Percentiles rank a stretch among this genome's conserved stretches.
These are phyloP conservation scores for Glaucopsyche alexis DNA, from an alignment of 2,888 invertebrate genomes.

Conservation along the genomic window DNA sequence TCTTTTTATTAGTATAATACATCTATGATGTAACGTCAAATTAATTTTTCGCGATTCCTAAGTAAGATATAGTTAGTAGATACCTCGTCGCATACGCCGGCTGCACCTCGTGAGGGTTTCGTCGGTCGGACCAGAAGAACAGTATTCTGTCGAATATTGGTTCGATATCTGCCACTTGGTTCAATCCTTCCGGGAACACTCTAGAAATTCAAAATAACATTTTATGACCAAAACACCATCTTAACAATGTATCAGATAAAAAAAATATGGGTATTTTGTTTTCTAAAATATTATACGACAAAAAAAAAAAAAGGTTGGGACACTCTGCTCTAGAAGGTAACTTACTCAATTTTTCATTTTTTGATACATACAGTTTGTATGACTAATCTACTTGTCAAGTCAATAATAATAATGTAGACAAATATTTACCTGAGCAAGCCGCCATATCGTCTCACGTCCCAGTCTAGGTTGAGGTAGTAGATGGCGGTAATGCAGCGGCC, in stretches of 20 bases:
- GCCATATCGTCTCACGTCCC: slow-evolving; percentile 91
- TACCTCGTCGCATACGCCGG: slow-evolving; percentile 90
- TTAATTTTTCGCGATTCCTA: too few relatives aligned
- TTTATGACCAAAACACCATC: not conserved
- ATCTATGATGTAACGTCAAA: too few relatives aligned
- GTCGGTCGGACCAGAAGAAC: slow-evolving; percentile 98
- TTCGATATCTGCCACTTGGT: slow-evolving; percentile 93
- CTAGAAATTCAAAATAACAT: slow-evolving; percentile 52
- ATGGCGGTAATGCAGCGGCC: slow-evolving; percentile 98
- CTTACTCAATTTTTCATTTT: too few relatives aligned
- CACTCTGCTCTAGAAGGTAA: too few relatives aligned
- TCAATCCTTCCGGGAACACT: slow-evolving; percentile 93
- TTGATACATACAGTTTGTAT: too few relatives aligned
- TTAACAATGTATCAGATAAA: not conserved
- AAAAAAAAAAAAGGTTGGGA: too few relatives aligned
- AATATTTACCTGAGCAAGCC: slow-evolving; percentile 86
- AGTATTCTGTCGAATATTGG: slow-evolving; percentile 95
- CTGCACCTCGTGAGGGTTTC: slow-evolving; percentile 98
- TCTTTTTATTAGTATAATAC: too few relatives aligned
- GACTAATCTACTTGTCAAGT: too few relatives aligned
- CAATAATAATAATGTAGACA: too few relatives aligned
- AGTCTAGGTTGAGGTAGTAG: slow-evolving; percentile 97
- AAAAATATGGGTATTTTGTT: too few relatives aligned
- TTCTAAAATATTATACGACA: too few relatives aligned
- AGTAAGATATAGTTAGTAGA: too few relatives aligned